Conservation (phyloP, 2,113 vertebrate genomes). For the Callorhinus ursinus region DNA sequence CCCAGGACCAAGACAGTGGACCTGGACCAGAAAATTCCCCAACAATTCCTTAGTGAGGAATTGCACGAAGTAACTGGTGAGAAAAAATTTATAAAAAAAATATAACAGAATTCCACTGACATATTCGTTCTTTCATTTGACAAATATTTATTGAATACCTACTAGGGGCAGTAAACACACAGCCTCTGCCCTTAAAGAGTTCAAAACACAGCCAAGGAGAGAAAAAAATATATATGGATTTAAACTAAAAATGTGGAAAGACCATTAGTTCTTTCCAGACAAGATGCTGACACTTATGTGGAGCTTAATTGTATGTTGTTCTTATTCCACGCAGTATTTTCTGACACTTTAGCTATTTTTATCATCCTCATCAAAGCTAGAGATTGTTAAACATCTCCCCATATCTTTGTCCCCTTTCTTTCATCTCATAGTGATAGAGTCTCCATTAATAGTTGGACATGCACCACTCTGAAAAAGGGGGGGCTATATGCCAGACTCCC, state of each 20-base stretch:
- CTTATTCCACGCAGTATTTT: neutral
- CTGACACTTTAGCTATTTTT: neutral
- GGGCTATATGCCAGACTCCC: neutral
- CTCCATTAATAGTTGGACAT: neutral
- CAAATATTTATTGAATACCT: neutral
- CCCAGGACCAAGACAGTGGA: neutral
- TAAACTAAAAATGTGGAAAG: neutral
- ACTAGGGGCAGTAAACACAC: neutral
- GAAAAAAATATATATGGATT: neutral
- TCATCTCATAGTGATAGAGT: neutral
- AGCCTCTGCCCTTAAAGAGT: neutral
- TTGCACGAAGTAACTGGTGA: neutral
- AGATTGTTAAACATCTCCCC: neutral
- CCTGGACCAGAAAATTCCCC: neutral
- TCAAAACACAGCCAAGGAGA: neutral
- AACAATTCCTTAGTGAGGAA: neutral
- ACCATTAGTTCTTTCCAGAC: neutral
- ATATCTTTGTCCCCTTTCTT: neutral
- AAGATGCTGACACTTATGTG: neutral
- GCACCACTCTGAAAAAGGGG: neutral
- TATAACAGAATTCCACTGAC: neutral
- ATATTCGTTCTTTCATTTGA: neutral
- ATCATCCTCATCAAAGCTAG: neutral
- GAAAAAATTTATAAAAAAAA: neutral
- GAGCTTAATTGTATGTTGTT: constrained; percentile 15